Percentiles rank a stretch among this genome's conserved stretches.
Evolutionary conservation across 2,113 vertebrate species (phyloP).

Genomic region (Marmota flaviventris): DNA sequence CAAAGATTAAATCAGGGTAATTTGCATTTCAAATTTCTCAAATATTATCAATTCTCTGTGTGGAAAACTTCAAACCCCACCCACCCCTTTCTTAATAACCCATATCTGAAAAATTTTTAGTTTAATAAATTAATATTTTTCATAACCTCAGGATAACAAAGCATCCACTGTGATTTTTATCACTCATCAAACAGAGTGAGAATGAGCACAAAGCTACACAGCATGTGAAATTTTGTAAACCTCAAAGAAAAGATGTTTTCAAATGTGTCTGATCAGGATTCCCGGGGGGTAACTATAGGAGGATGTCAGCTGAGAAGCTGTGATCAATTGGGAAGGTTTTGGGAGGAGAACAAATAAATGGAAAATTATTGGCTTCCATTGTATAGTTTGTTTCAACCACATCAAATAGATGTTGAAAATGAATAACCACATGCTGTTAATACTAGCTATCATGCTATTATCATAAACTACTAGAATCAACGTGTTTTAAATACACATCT

Average conservation of each 20-base stretch:
- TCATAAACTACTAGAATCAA: slow-evolving; percentile 34
- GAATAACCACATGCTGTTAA: slow-evolving; percentile 2
- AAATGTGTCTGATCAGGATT: background rate
- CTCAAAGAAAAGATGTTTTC: slow-evolving; percentile 1
- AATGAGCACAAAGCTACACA: background rate
- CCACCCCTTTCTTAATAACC: background rate
- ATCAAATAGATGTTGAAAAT: slow-evolving; percentile 67
- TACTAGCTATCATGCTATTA: slow-evolving; percentile 64
- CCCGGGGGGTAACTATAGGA: background rate
- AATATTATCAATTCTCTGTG: background rate
- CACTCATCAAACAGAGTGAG: background rate
- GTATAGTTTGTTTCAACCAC: slow-evolving; percentile 59
- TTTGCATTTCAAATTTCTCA: background rate
- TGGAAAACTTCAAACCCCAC: background rate
- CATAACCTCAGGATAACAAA: slow-evolving; percentile 53
- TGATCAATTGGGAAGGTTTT: background rate
- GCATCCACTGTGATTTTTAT: background rate
- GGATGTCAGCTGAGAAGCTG: background rate
- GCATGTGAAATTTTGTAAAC: background rate
- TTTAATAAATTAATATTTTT: slow-evolving; percentile 46
- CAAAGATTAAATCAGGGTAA: background rate
- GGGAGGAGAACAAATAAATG: slow-evolving; percentile 53
- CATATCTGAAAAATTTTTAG: slow-evolving; percentile 39
- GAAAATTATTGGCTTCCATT: slow-evolving; percentile 42
- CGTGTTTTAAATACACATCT: background rate